Evolutionary conservation across 2,888 invertebrate genomes (phyloP).

Genomic region (Drosophila barbarae): DNA sequence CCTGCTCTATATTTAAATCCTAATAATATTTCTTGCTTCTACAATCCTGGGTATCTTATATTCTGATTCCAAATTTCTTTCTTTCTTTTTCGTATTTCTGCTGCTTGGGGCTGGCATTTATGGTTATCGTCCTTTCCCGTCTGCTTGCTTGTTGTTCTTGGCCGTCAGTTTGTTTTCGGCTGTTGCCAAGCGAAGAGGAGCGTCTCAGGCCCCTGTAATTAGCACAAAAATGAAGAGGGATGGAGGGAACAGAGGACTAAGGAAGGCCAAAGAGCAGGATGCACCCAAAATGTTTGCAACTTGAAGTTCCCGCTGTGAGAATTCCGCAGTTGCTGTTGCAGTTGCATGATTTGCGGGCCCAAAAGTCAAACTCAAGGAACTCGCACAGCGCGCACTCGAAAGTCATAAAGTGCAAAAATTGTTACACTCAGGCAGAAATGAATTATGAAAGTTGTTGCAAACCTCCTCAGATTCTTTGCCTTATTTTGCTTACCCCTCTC

Average conservation of each 20-base stretch:
- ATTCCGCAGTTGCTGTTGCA: conserved; percentile 17
- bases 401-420: conserved; percentile 74
- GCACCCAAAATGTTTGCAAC: conserved; percentile 64
- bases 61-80: background rate
- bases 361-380: conserved; percentile 48
- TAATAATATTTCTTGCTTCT: background rate
- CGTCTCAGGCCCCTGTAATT: conserved; percentile 68
- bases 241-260: background rate
- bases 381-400: conserved; percentile 67
- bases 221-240: conserved; percentile 50
- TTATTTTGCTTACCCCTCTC: conserved; percentile 31
- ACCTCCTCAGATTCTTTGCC: conserved; percentile 48
- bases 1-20: background rate
- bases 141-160: conserved; percentile 55
- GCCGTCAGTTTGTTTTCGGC: conserved; percentile 69
- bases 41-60: background rate
- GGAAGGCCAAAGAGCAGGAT: conserved; percentile 34
- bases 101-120: conserved; percentile 13
- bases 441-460: conserved; percentile 71
- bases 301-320: conserved; percentile 53
- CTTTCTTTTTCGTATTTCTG: background rate
- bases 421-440: conserved; percentile 75
- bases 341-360: conserved; percentile 65
- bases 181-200: conserved; percentile 63
- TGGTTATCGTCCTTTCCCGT: conserved; percentile 43